Conservation (phyloP, 2,113 vertebrate species). For the Lasiurus borealis region DNA sequence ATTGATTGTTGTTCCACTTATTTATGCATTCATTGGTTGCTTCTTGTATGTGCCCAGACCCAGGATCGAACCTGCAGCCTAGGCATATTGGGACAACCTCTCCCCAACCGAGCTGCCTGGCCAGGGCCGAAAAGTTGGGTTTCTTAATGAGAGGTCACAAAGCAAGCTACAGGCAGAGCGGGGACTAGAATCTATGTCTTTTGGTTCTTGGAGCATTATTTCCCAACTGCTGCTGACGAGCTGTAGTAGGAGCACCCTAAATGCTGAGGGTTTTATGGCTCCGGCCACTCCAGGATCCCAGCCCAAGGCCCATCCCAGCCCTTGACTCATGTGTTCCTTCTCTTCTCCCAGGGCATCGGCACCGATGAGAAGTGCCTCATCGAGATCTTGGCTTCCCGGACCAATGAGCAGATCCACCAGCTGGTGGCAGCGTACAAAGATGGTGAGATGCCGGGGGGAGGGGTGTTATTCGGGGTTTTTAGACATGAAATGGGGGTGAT, state of each 20-base stretch:
- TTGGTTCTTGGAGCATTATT: neutral
- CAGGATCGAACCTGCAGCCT: too few relatives aligned
- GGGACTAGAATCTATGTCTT: neutral
- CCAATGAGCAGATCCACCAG: conserved; percentile 92
- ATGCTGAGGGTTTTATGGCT: neutral
- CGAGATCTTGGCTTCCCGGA: conserved; percentile 96
- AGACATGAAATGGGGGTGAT: neutral
- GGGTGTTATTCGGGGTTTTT: neutral
- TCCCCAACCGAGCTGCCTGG: too few relatives aligned
- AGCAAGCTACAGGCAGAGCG: neutral
- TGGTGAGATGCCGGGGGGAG: conserved; percentile 84
- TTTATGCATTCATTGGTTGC: too few relatives aligned
- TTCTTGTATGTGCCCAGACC: too few relatives aligned
- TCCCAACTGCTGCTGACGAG: neutral
- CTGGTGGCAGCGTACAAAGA: conserved; percentile 95
- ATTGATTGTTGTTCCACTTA: neutral
- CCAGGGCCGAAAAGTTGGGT: neutral
- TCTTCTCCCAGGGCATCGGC: conserved; percentile 89
- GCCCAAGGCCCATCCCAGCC: neutral
- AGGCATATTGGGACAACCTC: neutral
- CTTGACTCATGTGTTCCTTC: neutral
- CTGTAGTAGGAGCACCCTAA: neutral
- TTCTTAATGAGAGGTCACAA: neutral
- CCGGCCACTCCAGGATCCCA: neutral
- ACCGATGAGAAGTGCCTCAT: conserved; percentile 96